These are phyloP conservation scores for Pseudolaguvia tuberculata DNA, from an alignment of 2,113 vertebrate genomes.

Conservation along the genomic window DNA sequence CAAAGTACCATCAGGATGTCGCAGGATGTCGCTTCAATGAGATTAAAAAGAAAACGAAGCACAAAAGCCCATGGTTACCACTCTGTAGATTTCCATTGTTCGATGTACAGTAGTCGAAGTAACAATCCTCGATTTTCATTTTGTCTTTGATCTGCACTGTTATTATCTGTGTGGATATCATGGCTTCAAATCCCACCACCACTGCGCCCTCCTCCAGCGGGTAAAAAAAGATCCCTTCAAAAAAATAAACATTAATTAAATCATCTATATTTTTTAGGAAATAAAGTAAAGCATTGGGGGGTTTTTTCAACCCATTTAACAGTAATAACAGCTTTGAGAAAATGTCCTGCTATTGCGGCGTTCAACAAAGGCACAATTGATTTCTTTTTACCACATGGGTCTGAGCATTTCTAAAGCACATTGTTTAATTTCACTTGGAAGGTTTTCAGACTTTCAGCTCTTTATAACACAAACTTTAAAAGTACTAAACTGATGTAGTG, in stretches of 20 bases:
- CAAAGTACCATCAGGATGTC: neutral
- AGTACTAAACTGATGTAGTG: too few species aligned
- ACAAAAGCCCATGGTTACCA: constrained; percentile 68
- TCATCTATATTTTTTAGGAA: neutral
- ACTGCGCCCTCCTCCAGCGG: constrained; percentile 83
- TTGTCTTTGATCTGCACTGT: constrained; percentile 94
- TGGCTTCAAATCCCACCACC: constrained; percentile 86
- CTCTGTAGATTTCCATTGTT: constrained; percentile 56
- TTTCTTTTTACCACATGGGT: too few species aligned
- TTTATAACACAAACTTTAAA: too few species aligned
- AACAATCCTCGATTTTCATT: constrained; percentile 76
- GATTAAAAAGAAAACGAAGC: constrained; percentile 7
- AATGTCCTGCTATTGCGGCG: too few species aligned
- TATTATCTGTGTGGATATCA: constrained; percentile 74
- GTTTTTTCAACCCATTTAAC: too few species aligned
- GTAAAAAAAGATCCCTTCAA: constrained; percentile 87
- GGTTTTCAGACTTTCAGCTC: too few species aligned
- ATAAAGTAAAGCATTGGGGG: neutral
- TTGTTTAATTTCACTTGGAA: too few species aligned
- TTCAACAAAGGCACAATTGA: too few species aligned
- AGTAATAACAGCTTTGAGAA: too few species aligned
- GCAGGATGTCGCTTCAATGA: too few species aligned
- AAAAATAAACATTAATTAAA: neutral
- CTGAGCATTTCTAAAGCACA: too few species aligned
- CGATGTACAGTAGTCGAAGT: constrained; percentile 61